A percentile compares a stretch with the other conserved stretches of the same genome.
Evolutionary conservation across 2,888 invertebrate genomes (phyloP).

Genomic region (Diadegma fenestrale): DNA sequence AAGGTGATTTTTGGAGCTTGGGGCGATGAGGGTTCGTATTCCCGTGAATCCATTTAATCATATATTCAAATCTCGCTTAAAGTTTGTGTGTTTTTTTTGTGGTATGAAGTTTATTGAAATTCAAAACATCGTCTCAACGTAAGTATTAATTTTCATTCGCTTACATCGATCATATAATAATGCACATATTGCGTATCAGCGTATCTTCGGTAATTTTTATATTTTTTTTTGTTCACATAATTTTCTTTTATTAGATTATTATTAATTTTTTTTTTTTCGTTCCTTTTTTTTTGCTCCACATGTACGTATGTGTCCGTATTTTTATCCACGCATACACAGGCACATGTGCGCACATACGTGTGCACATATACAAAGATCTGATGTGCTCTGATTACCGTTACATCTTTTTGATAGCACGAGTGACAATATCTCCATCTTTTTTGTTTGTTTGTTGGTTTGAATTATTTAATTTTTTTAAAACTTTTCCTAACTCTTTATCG

Average conservation of each 20-base stretch:
- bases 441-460: no score
- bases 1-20: constrained; percentile 45
- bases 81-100: constrained; percentile 81
- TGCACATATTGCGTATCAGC: constrained; percentile 79
- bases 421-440: constrained; percentile 57
- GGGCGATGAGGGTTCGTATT: constrained; percentile 23
- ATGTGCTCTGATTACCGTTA: constrained; percentile 63
- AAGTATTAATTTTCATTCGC: constrained; percentile 81
- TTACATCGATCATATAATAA: constrained; percentile 83
- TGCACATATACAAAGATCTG: constrained; percentile 70
- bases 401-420: constrained; percentile 64
- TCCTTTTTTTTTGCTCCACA: constrained; percentile 65
- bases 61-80: constrained; percentile 59
- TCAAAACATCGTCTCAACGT: constrained; percentile 81
- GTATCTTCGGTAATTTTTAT: constrained; percentile 72
- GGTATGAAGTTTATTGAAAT: constrained; percentile 85
- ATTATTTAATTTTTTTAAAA: constrained; percentile 29
- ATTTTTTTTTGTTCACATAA: constrained; percentile 60
- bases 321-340: constrained; percentile 69
- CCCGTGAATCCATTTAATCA: constrained; percentile 51
- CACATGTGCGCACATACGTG: constrained; percentile 69
- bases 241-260: constrained; percentile 54
- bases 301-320: constrained; percentile 67
- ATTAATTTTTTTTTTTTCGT: constrained; percentile 60
- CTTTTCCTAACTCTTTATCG: constrained; percentile 49